Percentiles rank a stretch among this genome's conserved stretches.
Evolutionary conservation across 2,113 vertebrate species (phyloP).

Genomic region (Rhinogobius similis): DNA sequence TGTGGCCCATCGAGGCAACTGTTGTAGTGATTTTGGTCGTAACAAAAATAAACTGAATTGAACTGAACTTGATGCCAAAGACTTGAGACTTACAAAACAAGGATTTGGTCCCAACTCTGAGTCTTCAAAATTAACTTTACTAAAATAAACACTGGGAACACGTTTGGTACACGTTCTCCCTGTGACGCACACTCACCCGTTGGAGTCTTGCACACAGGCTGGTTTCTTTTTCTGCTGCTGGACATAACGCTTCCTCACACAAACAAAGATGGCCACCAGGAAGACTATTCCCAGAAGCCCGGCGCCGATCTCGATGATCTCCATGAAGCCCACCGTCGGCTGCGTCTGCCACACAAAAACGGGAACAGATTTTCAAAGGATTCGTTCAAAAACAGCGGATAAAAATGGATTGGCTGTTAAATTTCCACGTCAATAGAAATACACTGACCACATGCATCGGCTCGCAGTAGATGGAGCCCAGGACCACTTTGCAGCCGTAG

Average conservation of each 20-base stretch:
- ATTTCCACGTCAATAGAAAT: too few relatives aligned
- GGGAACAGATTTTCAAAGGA: background rate
- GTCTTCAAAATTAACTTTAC: too few relatives aligned
- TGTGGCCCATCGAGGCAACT: too few relatives aligned
- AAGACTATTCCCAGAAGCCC: constrained; percentile 72
- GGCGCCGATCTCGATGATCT: constrained; percentile 79
- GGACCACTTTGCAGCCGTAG: constrained; percentile 73
- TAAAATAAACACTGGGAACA: too few relatives aligned
- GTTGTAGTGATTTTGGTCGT: too few relatives aligned
- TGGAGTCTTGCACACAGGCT: constrained; percentile 86
- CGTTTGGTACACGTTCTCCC: too few relatives aligned
- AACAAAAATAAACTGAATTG: too few relatives aligned
- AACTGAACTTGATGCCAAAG: too few relatives aligned
- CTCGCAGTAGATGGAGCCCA: constrained; percentile 72
- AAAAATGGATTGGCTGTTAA: too few relatives aligned
- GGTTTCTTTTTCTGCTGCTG: constrained; percentile 82
- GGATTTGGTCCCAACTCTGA: too few relatives aligned
- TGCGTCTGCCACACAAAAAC: constrained; percentile 27
- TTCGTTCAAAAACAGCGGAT: too few relatives aligned
- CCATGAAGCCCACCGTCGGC: constrained; percentile 60
- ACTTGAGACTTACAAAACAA: too few relatives aligned
- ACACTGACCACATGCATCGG: constrained; percentile 55
- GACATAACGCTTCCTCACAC: constrained; percentile 77
- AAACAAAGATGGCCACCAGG: constrained; percentile 64
- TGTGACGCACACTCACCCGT: constrained; percentile 65